phyloP scores from a whole-genome alignment of 2,888 invertebrate genomes.

The Allacma fusca region DNA sequence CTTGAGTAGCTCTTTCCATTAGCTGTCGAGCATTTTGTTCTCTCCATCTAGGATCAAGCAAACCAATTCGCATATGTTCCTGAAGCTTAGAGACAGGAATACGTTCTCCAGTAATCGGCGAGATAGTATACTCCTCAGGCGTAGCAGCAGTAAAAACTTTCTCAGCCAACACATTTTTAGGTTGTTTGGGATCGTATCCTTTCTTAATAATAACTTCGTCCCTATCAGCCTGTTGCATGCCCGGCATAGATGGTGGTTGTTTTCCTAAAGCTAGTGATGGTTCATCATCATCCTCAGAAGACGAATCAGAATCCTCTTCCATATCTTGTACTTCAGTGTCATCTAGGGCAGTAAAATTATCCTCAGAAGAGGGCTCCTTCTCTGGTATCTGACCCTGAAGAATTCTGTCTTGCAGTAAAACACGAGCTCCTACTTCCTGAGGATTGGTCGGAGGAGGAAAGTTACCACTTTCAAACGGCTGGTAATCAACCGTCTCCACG shows the following conservation, averaged over 20 bases:
- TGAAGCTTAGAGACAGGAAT: constrained; percentile 97
- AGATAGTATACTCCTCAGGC: constrained; percentile 91
- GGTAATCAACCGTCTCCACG: constrained; percentile 99
- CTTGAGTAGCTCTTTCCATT: constrained; percentile 92
- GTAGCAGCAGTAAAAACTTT: constrained; percentile 71
- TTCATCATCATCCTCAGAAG: constrained; percentile 71
- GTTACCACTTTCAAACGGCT: constrained; percentile 92
- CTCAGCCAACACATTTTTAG: constrained; percentile 65
- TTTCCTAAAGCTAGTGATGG: constrained; percentile 58
- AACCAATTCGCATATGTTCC: constrained; percentile 96
- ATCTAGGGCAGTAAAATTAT: constrained; percentile 64
- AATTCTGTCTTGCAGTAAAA: constrained; percentile 77
- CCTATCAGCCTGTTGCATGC: constrained; percentile 63
- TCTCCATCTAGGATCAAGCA: constrained; percentile 96
- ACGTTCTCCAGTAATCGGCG: constrained; percentile 97
- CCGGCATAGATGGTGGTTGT: constrained; percentile 64
- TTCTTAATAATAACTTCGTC: constrained; percentile 91
- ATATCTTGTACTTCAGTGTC: constrained; percentile 81
- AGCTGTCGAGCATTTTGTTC: constrained; percentile 94
- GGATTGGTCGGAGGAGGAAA: constrained; percentile 98
- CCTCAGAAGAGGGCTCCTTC: constrained; percentile 54
- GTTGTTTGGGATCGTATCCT: constrained; percentile 95
- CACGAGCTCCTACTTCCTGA: constrained; percentile 93
- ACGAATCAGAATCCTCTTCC: constrained; percentile 79
- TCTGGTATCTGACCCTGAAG: constrained; percentile 54